These are phyloP conservation scores for Isoperla grammatica DNA, from an alignment of 2,888 invertebrate genomes.

Conservation along the genomic window DNA sequence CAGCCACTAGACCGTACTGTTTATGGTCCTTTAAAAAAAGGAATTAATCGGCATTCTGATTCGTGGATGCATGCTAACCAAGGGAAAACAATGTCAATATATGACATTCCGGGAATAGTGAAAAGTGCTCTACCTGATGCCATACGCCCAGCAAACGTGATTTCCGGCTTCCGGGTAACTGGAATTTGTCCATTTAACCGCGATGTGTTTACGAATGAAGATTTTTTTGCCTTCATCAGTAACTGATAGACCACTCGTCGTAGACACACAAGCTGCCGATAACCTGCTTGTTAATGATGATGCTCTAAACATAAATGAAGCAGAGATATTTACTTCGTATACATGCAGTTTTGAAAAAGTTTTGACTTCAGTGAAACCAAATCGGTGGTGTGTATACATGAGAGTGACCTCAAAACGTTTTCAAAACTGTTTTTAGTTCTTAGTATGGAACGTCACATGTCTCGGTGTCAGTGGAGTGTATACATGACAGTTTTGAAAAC, in stretches of 20 bases:
- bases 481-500: too few species aligned
- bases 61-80: slow-evolving; percentile 26
- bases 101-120: slow-evolving; percentile 19
- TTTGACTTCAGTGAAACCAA: too few species aligned
- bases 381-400: too few species aligned
- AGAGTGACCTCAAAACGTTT: too few species aligned
- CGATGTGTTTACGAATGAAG: slow-evolving; percentile 31
- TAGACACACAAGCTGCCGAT: neutral
- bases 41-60: slow-evolving; percentile 32
- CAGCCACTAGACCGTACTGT: slow-evolving; percentile 43
- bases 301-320: too few species aligned
- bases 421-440: too few species aligned
- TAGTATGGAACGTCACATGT: too few species aligned
- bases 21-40: slow-evolving; percentile 41
- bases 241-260: slow-evolving; percentile 26
- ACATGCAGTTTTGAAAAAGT: too few species aligned
- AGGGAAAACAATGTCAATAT: slow-evolving; percentile 30
- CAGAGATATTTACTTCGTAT: too few species aligned
- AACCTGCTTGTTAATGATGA: too few species aligned
- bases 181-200: slow-evolving; percentile 33
- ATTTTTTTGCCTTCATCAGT: slow-evolving; percentile 30
- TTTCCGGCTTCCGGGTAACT: slow-evolving; percentile 31
- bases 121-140: neutral
- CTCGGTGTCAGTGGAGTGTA: too few species aligned
- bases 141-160: slow-evolving; percentile 32